Percentiles rank a stretch among this genome's conserved stretches.
Evolutionary conservation across 2,888 invertebrate species (phyloP).

Genomic region (Tolmerus cingulatus): DNA sequence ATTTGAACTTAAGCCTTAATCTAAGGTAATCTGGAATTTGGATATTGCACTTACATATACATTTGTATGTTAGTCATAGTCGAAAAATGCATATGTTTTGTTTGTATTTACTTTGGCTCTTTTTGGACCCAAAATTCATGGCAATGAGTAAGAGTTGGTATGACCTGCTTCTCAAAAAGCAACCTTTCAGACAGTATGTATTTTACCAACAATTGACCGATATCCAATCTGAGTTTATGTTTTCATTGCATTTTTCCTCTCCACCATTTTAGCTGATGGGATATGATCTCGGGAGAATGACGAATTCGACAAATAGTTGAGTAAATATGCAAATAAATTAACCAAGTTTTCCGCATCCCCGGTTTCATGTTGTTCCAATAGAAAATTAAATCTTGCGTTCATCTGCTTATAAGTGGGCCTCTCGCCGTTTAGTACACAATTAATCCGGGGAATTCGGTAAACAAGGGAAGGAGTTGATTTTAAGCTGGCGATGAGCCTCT

Average conservation of each 20-base stretch:
- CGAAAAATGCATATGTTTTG: not conserved
- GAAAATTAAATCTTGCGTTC: slow-evolving; percentile 19
- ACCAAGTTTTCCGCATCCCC: slow-evolving; percentile 27
- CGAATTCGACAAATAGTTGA: not conserved
- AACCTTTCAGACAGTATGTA: not conserved
- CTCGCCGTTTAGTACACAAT: slow-evolving; percentile 32
- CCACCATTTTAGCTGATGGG: not conserved
- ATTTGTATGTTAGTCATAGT: not conserved
- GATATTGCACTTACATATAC: too few species aligned
- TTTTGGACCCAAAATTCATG: not conserved
- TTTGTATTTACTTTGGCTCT: not conserved
- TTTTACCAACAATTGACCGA: not conserved
- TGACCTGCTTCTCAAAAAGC: not conserved
- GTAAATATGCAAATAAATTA: slow-evolving; percentile 12
- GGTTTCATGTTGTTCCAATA: slow-evolving; percentile 23
- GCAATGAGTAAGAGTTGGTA: not conserved
- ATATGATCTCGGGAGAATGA: not conserved
- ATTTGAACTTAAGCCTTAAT: too few species aligned
- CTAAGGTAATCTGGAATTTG: too few species aligned
- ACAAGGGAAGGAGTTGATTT: slow-evolving; percentile 17
- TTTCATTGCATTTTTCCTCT: not conserved
- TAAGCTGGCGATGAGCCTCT: not conserved
- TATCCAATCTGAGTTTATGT: not conserved
- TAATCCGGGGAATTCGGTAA: slow-evolving; percentile 38
- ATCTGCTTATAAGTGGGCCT: slow-evolving; percentile 28